A percentile compares a stretch with the other conserved stretches of the same genome.
phyloP scores from a whole-genome alignment of 2,888 invertebrate genomes.

The Parnassius glacialis region DNA sequence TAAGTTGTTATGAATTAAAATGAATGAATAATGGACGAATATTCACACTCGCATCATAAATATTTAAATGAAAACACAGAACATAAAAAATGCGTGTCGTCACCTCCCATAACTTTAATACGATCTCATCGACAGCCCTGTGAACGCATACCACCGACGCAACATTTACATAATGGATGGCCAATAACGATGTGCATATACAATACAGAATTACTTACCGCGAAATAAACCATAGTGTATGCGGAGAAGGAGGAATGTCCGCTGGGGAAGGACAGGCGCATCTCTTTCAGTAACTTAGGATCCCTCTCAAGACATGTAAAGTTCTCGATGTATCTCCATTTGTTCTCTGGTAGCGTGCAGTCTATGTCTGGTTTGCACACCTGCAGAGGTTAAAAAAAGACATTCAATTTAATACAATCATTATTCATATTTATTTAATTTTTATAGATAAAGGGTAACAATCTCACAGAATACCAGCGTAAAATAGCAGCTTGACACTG shows the following conservation, averaged over 20 bases:
- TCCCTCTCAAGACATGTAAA: constrained; percentile 83
- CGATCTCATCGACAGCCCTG: constrained; percentile 9
- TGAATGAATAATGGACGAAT: too few species aligned
- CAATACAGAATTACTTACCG: constrained; percentile 81
- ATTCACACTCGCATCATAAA: too few species aligned
- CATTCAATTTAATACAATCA: neutral
- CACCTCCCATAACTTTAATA: constrained; percentile 9
- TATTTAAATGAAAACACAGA: too few species aligned
- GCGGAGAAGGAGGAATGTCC: constrained; percentile 95
- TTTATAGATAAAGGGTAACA: too few species aligned
- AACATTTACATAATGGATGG: constrained; percentile 16
- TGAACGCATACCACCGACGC: constrained; percentile 6
- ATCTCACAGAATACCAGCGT: too few species aligned
- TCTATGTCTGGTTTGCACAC: constrained; percentile 90
- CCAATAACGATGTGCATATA: constrained; percentile 10
- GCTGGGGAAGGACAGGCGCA: constrained; percentile 93
- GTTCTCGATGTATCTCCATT: constrained; percentile 84
- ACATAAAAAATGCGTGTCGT: neutral
- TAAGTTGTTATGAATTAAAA: neutral
- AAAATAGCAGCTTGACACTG: too few species aligned
- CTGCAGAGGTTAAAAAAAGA: constrained; percentile 47
- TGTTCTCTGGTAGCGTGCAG: constrained; percentile 80
- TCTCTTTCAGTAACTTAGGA: constrained; percentile 84
- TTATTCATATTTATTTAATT: too few species aligned
- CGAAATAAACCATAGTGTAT: constrained; percentile 91